A percentile compares a stretch with the other conserved stretches of the same genome.
These are phyloP conservation scores for Mohoua ochrocephala DNA, from an alignment of 2,113 vertebrate species.

Conservation along the genomic window DNA sequence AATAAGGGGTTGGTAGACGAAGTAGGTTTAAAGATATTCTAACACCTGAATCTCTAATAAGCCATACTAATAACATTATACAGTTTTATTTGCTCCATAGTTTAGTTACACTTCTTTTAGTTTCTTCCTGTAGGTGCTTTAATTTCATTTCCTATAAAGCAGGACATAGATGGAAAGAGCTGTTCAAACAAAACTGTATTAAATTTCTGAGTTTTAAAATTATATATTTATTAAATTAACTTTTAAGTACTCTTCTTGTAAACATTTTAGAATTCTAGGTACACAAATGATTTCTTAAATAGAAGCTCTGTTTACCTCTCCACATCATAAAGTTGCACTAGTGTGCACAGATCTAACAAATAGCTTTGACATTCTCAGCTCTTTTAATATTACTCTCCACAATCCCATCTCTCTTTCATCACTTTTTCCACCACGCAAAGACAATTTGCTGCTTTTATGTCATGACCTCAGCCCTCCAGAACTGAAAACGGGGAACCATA, in stretches of 20 bases:
- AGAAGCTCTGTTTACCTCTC: background rate
- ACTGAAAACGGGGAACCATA: background rate
- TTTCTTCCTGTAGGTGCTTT: background rate
- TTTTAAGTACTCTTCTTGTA: background rate
- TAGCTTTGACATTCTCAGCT: background rate
- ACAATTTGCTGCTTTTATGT: background rate
- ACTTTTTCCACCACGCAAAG: background rate
- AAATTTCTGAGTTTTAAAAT: background rate
- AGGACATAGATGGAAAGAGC: background rate
- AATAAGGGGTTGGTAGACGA: background rate
- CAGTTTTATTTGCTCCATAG: background rate
- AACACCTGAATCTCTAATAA: background rate
- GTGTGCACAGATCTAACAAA: background rate
- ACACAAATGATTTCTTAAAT: background rate
- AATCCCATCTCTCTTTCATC: background rate
- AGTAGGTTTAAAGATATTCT: background rate
- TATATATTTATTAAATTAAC: background rate
- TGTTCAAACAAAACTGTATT: background rate
- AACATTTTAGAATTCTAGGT: background rate
- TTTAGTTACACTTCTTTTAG: background rate
- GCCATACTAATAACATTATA: background rate
- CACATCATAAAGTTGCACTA: background rate
- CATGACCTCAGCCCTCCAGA: background rate
- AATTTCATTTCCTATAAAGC: background rate
- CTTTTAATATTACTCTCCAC: background rate